These are phyloP conservation scores for Selenia dentaria DNA, from an alignment of 2,888 invertebrate genomes.

Conservation along the genomic window DNA sequence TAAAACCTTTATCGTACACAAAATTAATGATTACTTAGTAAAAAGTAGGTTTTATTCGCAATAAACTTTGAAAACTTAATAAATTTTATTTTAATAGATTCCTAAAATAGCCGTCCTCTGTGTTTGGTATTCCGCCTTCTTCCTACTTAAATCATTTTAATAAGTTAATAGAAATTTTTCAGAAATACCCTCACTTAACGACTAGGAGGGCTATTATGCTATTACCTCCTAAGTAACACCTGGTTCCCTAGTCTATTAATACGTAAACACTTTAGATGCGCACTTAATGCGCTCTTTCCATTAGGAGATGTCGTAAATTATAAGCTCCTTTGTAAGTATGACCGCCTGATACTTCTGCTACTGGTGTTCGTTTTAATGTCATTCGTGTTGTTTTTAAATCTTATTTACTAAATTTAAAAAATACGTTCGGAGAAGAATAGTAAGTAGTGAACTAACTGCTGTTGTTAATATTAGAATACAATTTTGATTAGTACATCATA, in stretches of 20 bases:
- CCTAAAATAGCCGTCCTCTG: slow-evolving; percentile 6
- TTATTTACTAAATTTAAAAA: too few relatives aligned
- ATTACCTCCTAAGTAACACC: slow-evolving; percentile 67
- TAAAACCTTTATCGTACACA: too few relatives aligned
- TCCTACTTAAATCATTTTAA: slow-evolving; percentile 24
- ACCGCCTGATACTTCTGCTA: slow-evolving; percentile 54
- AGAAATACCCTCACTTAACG: slow-evolving; percentile 58
- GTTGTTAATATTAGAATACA: too few relatives aligned
- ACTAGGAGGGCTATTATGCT: slow-evolving; percentile 64
- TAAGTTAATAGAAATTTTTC: slow-evolving; percentile 38
- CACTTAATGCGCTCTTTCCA: slow-evolving; percentile 78
- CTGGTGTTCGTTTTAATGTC: slow-evolving; percentile 42
- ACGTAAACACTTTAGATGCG: slow-evolving; percentile 71
- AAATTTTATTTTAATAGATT: slow-evolving; percentile 10
- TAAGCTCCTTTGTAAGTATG: slow-evolving; percentile 64
- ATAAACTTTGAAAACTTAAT: too few relatives aligned
- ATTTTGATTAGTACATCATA: too few relatives aligned
- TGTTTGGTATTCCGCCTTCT: slow-evolving; percentile 22
- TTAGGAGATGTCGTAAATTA: slow-evolving; percentile 78
- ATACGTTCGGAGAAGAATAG: too few relatives aligned
- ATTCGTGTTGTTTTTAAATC: too few relatives aligned
- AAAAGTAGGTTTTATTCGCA: too few relatives aligned
- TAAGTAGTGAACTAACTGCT: too few relatives aligned
- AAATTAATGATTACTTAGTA: too few relatives aligned
- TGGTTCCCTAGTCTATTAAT: slow-evolving; percentile 78